Evolutionary conservation across 1,140 invertebrate genomes (phyloP).

Genomic region (Halesus radiatus): DNA sequence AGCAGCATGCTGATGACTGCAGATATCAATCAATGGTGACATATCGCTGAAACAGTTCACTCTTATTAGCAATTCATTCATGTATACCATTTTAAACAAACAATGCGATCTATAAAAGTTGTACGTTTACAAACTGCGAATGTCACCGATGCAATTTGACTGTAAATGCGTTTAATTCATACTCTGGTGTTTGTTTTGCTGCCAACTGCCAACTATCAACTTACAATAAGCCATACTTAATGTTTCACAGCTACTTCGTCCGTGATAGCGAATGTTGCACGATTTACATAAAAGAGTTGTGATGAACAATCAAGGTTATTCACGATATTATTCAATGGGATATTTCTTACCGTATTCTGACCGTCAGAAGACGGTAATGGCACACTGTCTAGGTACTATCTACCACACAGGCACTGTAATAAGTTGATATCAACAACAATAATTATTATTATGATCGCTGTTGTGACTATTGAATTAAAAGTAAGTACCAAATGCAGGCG

Average conservation of each 20-base stretch:
- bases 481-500: too few species aligned
- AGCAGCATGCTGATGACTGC: not conserved
- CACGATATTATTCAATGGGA: slow-evolving; percentile 15
- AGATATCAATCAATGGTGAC: slow-evolving; percentile 3
- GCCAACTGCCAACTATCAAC: too few species aligned
- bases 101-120: slow-evolving; percentile 1
- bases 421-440: too few species aligned
- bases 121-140: not conserved
- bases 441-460: too few species aligned
- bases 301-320: slow-evolving; percentile 1
- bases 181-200: too few species aligned
- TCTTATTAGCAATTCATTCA: slow-evolving; percentile 11
- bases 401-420: too few species aligned
- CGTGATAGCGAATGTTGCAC: not conserved
- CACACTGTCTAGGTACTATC: too few species aligned
- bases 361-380: too few species aligned
- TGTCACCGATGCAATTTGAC: not conserved
- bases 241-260: too few species aligned
- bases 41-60: slow-evolving; percentile 13
- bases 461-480: too few species aligned
- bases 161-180: too few species aligned
- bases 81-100: slow-evolving; percentile 14
- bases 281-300: not conserved
- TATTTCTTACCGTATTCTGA: not conserved
- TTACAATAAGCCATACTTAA: too few species aligned